phyloP scores from a whole-genome alignment of 2,113 vertebrate genomes.

The Brachirus orientalis region DNA sequence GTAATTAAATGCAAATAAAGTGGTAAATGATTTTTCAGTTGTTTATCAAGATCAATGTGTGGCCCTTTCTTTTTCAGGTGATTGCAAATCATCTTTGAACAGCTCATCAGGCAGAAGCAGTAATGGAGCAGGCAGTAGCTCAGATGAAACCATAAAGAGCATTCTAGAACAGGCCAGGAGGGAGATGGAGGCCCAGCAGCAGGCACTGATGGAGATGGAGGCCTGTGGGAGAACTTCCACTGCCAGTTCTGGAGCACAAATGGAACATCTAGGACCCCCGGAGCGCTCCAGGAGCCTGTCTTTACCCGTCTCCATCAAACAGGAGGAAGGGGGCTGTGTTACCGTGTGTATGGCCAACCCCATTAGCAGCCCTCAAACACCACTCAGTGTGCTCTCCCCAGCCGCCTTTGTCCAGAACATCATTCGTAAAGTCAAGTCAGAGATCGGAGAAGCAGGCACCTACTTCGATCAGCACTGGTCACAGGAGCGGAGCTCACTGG shows the following conservation, averaged over 20 bases:
- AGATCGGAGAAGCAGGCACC: conserved; percentile 92
- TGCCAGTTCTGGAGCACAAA: conserved; percentile 57
- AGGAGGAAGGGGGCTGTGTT: conserved; percentile 85
- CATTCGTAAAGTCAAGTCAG: conserved; percentile 96
- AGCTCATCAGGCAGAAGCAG: conserved; percentile 72
- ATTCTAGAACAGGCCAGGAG: conserved; percentile 95
- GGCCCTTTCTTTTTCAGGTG: conserved; percentile 77
- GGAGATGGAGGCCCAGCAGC: conserved; percentile 98
- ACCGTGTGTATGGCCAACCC: conserved; percentile 72
- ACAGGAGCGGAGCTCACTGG: conserved; percentile 81
- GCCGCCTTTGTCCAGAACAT: conserved; percentile 97
- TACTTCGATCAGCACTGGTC: conserved; percentile 99
- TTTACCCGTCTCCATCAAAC: conserved; percentile 86
- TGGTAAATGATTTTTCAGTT: conserved; percentile 15
- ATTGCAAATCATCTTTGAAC: conserved; percentile 81
- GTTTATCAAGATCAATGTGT: conserved; percentile 23
- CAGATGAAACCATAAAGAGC: conserved; percentile 95
- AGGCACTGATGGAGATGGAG: conserved; percentile 93
- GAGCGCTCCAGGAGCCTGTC: conserved; percentile 78
- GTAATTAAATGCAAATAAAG: conserved; percentile 5
- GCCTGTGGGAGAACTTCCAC: conserved; percentile 67
- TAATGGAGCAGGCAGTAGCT: conserved; percentile 81
- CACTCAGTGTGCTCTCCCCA: conserved; percentile 90
- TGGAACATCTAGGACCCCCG: conserved; percentile 81
- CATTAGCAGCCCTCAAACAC: conserved; percentile 81